A percentile compares a stretch with the other conserved stretches of the same genome.
Conservation (phyloP, 2,888 invertebrate species). For the Eulithis prunata region DNA sequence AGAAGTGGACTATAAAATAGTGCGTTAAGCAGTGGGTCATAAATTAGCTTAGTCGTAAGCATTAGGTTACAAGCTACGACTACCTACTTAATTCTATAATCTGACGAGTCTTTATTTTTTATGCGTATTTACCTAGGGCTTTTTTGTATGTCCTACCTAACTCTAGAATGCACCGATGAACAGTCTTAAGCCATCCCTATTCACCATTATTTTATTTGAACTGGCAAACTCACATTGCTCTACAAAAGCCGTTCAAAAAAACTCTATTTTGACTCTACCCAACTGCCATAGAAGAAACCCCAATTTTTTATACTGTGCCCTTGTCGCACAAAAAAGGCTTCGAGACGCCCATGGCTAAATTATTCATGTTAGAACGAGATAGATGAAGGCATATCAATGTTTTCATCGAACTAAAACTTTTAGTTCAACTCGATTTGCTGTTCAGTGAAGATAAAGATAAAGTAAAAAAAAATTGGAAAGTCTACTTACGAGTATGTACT, state of each 20-base stretch:
- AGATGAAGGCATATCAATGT: slow-evolving; percentile 13
- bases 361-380: slow-evolving; percentile 52
- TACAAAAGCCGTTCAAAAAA: not conserved
- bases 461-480: not conserved
- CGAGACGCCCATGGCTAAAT: slow-evolving; percentile 47
- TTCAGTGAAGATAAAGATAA: not conserved
- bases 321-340: slow-evolving; percentile 51
- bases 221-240: too few species aligned
- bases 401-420: slow-evolving; percentile 5
- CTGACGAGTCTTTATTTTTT: too few species aligned
- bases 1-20: not conserved
- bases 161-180: too few species aligned
- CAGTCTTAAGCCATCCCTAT: too few species aligned
- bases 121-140: too few species aligned
- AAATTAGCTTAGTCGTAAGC: too few species aligned
- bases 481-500: too few species aligned
- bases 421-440: slow-evolving; percentile 11
- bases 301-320: slow-evolving; percentile 48
- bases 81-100: too few species aligned
- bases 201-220: too few species aligned
- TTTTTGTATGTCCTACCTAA: too few species aligned
- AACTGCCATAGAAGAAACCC: slow-evolving; percentile 40
- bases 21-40: not conserved
- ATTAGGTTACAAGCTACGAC: too few species aligned
- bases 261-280: slow-evolving; percentile 13